Conservation (phyloP, 2,113 vertebrate genomes). For the Thalassoma bifasciatum region DNA sequence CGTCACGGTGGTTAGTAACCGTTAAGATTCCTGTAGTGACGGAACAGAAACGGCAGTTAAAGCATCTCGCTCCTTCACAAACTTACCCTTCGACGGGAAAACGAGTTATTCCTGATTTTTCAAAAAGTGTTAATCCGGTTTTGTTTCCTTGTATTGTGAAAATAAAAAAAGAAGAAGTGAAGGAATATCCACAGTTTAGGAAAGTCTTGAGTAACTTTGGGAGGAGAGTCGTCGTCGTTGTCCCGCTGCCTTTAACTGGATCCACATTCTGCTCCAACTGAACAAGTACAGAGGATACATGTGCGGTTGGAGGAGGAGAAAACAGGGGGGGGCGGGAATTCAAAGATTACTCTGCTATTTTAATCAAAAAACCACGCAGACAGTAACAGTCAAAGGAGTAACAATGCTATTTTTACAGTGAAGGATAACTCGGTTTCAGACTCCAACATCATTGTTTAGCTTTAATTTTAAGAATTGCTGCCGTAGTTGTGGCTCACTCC, state of each 20-base stretch:
- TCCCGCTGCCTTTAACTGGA: constrained; percentile 32
- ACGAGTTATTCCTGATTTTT: constrained; percentile 32
- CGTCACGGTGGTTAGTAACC: constrained; percentile 3
- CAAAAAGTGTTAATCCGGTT: constrained; percentile 43
- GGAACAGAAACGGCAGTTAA: not conserved
- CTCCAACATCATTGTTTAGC: accelerated
- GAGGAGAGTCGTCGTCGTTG: not conserved
- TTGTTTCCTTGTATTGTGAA: no score
- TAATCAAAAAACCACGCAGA: not conserved
- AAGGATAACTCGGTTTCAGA: accelerated
- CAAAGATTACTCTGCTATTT: not conserved
- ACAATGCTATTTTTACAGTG: accelerated
- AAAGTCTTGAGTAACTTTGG: constrained; percentile 43
- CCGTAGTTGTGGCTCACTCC: not conserved
- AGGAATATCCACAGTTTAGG: constrained; percentile 46
- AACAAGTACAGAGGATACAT: constrained; percentile 70
- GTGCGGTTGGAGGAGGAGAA: constrained; percentile 57
- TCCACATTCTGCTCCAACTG: constrained; percentile 59
- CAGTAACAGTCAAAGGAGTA: accelerated
- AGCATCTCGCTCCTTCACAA: constrained; percentile 1
- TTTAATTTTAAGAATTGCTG: not conserved
- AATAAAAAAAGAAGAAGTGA: not conserved
- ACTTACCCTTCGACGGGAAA: constrained; percentile 69
- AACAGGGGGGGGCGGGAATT: not conserved
- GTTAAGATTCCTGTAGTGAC: constrained; percentile 7